Evolutionary conservation across 2,797 vertebrate species (phyloP).

Genomic region (Melanotaenia boesemani): DNA sequence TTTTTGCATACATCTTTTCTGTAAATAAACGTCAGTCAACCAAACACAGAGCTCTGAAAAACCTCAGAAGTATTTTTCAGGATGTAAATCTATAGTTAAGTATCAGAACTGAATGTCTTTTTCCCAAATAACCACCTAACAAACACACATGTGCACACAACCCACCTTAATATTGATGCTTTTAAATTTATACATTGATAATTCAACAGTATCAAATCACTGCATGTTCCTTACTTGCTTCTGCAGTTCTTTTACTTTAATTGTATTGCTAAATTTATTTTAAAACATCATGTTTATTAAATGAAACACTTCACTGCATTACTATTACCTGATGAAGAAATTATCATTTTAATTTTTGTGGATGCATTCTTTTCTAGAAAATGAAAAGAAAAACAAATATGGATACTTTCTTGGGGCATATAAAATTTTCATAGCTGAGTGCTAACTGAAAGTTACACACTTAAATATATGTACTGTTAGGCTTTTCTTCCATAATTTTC

Average conservation of each 20-base stretch:
- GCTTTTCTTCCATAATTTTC: too few relatives aligned
- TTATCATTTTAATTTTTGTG: too few relatives aligned
- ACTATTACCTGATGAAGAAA: too few relatives aligned
- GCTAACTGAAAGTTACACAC: background rate
- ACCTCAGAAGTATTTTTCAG: background rate
- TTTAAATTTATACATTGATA: too few relatives aligned
- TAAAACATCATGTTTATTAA: background rate
- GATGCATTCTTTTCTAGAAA: too few relatives aligned
- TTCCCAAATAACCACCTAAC: too few relatives aligned
- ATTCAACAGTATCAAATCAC: background rate
- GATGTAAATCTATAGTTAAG: too few relatives aligned
- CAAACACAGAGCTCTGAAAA: background rate
- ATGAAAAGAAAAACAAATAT: too few relatives aligned
- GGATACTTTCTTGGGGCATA: background rate
- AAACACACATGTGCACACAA: too few relatives aligned
- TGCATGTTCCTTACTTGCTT: background rate
- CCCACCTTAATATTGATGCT: too few relatives aligned
- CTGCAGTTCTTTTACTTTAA: too few relatives aligned
- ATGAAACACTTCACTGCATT: background rate
- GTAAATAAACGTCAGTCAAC: background rate
- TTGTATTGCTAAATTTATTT: background rate
- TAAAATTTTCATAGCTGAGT: background rate
- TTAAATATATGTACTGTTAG: background rate
- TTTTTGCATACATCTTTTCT: background rate
- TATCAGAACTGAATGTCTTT: too few relatives aligned